Base-by-base conservation (phyloP, 2,888 invertebrate genomes). In the Caenorhabditis macrosperma region DNA sequence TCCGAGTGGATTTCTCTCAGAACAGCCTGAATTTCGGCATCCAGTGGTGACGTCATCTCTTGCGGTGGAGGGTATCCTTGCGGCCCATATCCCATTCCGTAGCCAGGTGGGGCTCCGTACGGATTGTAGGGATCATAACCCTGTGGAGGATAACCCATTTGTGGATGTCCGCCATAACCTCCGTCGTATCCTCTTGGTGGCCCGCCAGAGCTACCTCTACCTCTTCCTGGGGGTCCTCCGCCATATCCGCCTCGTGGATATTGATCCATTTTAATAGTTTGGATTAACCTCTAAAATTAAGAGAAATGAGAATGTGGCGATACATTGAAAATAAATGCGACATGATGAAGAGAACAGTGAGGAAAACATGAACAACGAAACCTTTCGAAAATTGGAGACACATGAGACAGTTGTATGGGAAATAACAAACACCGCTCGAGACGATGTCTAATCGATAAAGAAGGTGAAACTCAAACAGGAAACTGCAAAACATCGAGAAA, bases 1-100 rank as follows among this genome's bases (percentile, higher is more conserved):
- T 90, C 90, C 12, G 77, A 55, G 74, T 87, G 86, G 33, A 90
- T 90, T 66, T 90, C 90, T 22, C 88, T 68, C n/a, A 87, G 64
- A 12, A 90, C 90, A n/a, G 84, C 82, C 69, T 85, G 85, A 55
- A 90, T 87, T 68, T 90, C 90, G 20, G 88, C 88, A 60, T 90
- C 90, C 17, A 90, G 77, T 5, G 90, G 90, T 35, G 85, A 86
- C 35, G 83, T 69, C 78, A 81, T 78, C 35, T 75, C 78, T 59
- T 61, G 78, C 10, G 74, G 68, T 44, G n/a, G n/a, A n/a, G 78
- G 71, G 41, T 60, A 79, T 15, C 81, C 81, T 20, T 48, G 54
- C 7, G 35, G 41, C 17, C 48, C 46, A 28, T 72, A 72, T 17
- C 57, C 57, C 68, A 63, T 69, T 59, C 75, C 82, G 26, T 74